Evolutionary conservation across 2,113 vertebrate species (phyloP), one percentile per base, ranked within the genome.

Genomic region (Chloropsis cyanopogon): DNA sequence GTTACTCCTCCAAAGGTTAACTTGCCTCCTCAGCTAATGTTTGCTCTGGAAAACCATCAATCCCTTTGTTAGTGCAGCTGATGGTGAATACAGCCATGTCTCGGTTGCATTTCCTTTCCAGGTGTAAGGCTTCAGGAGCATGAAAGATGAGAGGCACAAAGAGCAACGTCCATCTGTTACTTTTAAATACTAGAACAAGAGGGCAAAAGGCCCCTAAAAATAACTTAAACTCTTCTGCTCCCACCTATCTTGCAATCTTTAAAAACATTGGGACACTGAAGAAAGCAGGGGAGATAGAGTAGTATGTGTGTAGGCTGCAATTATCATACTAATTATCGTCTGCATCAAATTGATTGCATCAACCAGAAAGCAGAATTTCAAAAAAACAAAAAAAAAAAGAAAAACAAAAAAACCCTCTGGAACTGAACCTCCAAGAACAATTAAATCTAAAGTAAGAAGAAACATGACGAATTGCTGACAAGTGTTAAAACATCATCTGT

Each of bases 21-120:
- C 12, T 28, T 47, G 71, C 25, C 19, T 35, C 24, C 15, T 60
- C 77, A 49, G 77, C 25, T 50, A 28, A 79, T 53, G 70, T 86
- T 95, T 95, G 73, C 57, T 95, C 91, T 94, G 93, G 92, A 94
- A 95, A 89, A 54, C 33, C 37, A 91, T 72, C 85, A 93, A 29
- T 19, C 17, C 46, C 8, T 87, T 90, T 82, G 49, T 82, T 86
- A 88, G 59, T 29, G 54, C 70, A 94, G 93, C 70, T 71, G 57
- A 93, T 57, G 17, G 69, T 46, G 10, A 57, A 79, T 68, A 56
- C 53, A 92, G 70, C 23, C 37, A 4, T 8, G 57, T 71, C 77
- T 81, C 70, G 12, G 15, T 68, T 75, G 44, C 61, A 56, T 46
- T 89, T 93, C 73, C 77, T 87, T 72, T 92, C 83, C 72, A 93